phyloP scores from a whole-genome alignment of 2,113 vertebrate species.

The Nerophis ophidion region DNA sequence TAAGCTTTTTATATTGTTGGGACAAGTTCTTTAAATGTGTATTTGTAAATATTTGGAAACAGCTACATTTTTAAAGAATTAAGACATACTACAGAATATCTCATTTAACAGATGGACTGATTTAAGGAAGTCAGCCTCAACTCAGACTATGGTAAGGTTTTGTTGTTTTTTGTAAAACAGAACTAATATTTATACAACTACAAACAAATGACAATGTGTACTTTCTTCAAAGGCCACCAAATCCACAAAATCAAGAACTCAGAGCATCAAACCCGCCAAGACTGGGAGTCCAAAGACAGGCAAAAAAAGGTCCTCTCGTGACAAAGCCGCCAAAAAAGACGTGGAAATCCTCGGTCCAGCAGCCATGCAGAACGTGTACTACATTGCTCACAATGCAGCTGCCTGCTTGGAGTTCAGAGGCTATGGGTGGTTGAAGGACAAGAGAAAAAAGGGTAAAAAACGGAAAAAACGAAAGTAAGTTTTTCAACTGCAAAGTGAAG shows the following conservation, averaged over 20 bases:
- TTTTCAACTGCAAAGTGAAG: background rate
- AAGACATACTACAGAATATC: background rate
- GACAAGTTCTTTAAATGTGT: background rate
- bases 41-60: background rate
- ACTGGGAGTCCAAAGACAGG: conserved; percentile 35
- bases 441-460: conserved; percentile 68
- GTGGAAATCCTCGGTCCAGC: conserved; percentile 75
- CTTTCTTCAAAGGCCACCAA: conserved; percentile 66
- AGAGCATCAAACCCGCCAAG: conserved; percentile 46
- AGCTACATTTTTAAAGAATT: too few relatives aligned
- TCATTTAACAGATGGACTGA: conserved; percentile 29
- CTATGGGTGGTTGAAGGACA: conserved; percentile 71
- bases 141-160: conserved; percentile 29
- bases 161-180: too few relatives aligned
- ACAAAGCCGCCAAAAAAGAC: conserved; percentile 43
- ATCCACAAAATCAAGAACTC: conserved; percentile 60
- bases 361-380: conserved; percentile 82
- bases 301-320: conserved; percentile 41
- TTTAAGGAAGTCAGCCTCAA: background rate
- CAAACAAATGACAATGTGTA: background rate
- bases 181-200: background rate
- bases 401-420: conserved; percentile 77
- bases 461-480: conserved; percentile 38
- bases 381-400: conserved; percentile 78
- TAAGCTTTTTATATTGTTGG: conserved; percentile 18